Conservation (phyloP, 1,140 invertebrate species). For the Brachionus rubens region DNA sequence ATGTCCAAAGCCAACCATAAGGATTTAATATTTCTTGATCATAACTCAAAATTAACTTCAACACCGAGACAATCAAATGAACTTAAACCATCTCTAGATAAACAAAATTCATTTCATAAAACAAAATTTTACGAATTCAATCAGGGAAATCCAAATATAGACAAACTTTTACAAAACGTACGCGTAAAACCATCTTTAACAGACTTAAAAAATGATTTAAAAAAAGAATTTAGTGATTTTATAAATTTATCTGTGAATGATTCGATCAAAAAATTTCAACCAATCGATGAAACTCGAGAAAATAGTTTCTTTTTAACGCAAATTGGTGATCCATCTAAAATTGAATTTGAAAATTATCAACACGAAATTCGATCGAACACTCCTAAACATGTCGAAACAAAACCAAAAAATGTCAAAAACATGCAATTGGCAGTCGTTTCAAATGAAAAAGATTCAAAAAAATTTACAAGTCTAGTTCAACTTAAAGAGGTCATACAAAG, state of each 20-base stretch:
- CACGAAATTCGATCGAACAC: background rate
- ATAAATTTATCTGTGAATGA: conserved; percentile 7
- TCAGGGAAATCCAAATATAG: conserved; percentile 1
- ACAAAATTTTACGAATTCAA: background rate
- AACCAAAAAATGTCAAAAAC: background rate
- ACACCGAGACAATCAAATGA: background rate
- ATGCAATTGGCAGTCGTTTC: background rate
- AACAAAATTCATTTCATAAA: background rate
- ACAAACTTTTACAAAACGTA: background rate
- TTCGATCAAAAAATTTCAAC: conserved; percentile 11
- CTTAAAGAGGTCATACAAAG: background rate
- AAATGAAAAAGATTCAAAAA: conserved; percentile 7
- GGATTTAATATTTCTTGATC: background rate
- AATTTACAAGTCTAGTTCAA: background rate
- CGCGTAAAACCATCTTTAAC: background rate
- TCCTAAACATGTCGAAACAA: background rate
- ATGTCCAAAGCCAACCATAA: background rate
- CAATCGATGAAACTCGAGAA: background rate
- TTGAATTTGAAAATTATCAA: conserved; percentile 10
- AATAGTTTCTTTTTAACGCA: conserved; percentile 12
- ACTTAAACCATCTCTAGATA: background rate
- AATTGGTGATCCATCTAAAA: background rate
- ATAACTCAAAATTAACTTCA: background rate
- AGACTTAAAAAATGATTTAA: background rate
- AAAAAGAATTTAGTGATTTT: conserved; percentile 29